Conservation (phyloP, 2,797 vertebrate genomes). For the Huso huso region DNA sequence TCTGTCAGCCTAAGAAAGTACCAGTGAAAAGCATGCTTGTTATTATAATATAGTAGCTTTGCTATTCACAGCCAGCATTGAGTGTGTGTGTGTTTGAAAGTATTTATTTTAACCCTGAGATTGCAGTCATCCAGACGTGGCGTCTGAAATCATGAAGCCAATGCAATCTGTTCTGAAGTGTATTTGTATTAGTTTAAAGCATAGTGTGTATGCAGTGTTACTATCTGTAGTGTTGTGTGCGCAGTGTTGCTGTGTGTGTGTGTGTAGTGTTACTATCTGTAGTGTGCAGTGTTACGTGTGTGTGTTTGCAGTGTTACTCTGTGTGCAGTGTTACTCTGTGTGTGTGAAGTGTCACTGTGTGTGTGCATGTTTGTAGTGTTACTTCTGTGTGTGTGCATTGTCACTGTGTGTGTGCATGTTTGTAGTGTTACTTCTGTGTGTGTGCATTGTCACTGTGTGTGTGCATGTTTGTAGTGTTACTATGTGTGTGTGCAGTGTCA, state of each 20-base stretch:
- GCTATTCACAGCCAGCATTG: too few relatives aligned
- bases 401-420: slow-evolving; percentile 1
- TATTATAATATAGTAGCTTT: too few relatives aligned
- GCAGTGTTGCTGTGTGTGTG: neutral
- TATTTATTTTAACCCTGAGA: too few relatives aligned
- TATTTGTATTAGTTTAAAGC: too few relatives aligned
- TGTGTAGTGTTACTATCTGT: slow-evolving; percentile 10
- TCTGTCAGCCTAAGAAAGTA: too few relatives aligned
- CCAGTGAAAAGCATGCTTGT: too few relatives aligned
- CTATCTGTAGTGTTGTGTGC: neutral
- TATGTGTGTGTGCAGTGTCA: neutral
- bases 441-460: neutral
- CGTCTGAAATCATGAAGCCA: too few relatives aligned
- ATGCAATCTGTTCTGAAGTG: too few relatives aligned
- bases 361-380: neutral
- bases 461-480: neutral
- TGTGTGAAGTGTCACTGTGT: neutral
- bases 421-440: slow-evolving; percentile 9
- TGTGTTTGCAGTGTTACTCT: slow-evolving; percentile 3
- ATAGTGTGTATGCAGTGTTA: too few relatives aligned
- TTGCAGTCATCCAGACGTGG: too few relatives aligned
- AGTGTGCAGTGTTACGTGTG: slow-evolving; percentile 8
- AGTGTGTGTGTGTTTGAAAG: too few relatives aligned
- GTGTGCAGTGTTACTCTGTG: neutral
- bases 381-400: neutral